Percentiles rank a stretch among this genome's conserved stretches.
phyloP scores from a whole-genome alignment of 2,113 vertebrate species.

The Apaloderma vittatum region DNA sequence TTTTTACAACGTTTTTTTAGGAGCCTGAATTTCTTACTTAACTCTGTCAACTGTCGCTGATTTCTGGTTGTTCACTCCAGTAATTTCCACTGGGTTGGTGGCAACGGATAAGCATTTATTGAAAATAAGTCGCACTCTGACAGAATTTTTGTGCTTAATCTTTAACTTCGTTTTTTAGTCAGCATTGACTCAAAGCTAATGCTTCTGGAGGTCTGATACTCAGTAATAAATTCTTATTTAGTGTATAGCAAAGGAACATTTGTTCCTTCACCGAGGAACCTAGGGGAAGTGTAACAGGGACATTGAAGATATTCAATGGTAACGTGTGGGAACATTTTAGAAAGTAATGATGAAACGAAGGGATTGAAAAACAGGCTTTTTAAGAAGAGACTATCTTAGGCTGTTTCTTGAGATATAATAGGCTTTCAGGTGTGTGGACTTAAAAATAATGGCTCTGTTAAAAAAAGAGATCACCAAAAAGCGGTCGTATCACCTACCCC shows the following conservation, averaged over 20 bases:
- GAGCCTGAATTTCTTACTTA: neutral
- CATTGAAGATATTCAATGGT: rapidly evolving
- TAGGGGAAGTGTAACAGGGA: rapidly evolving
- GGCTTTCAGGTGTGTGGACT: neutral
- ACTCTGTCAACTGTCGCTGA: neutral
- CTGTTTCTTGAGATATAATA: neutral
- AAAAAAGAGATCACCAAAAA: neutral
- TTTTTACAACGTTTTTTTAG: rapidly evolving
- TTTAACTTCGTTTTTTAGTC: neutral
- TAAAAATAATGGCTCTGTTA: rapidly evolving
- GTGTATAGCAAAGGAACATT: neutral
- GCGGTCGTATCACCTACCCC: rapidly evolving
- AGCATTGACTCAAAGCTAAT: neutral
- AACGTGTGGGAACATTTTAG: neutral
- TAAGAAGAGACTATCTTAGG: neutral
- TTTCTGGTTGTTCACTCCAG: neutral
- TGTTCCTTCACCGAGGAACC: neutral
- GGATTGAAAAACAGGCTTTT: neutral
- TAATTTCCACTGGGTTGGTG: neutral
- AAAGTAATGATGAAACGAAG: neutral
- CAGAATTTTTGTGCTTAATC: rapidly evolving
- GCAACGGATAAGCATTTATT: neutral
- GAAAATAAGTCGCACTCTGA: neutral
- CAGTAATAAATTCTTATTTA: neutral
- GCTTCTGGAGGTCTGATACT: neutral